Conservation (phyloP, 2,888 invertebrate genomes). For the Lithophane semibrunnea region DNA sequence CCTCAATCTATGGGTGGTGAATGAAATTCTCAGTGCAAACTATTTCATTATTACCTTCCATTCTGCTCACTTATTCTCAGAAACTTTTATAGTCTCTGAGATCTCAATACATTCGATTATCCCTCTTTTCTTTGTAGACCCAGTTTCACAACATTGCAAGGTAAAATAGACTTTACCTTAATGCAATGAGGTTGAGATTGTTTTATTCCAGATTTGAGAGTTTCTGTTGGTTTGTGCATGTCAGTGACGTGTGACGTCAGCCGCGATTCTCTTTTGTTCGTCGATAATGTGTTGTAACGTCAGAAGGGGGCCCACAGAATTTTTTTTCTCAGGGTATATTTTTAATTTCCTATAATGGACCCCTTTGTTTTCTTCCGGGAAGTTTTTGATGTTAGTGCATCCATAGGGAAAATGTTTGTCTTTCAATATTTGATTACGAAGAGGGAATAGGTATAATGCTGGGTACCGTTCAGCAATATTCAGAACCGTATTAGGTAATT, state of each 20-base stretch:
- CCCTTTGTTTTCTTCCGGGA: conserved; percentile 24
- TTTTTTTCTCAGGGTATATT: conserved; percentile 61
- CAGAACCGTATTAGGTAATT: not conserved
- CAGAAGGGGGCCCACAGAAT: conserved; percentile 59
- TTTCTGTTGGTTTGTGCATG: conserved; percentile 65
- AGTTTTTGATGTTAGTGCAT: conserved; percentile 18
- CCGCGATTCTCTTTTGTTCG: conserved; percentile 80
- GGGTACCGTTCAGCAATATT: not conserved
- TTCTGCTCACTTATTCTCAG: not conserved
- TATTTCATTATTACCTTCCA: not conserved
- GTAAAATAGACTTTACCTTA: not conserved
- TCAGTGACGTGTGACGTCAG: conserved; percentile 78
- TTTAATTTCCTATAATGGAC: conserved; percentile 66
- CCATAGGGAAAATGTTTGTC: not conserved
- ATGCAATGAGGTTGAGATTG: conserved; percentile 17
- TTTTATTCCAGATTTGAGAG: not conserved
- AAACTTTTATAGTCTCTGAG: conserved; percentile 19
- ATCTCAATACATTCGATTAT: conserved; percentile 74
- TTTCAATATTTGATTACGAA: not conserved
- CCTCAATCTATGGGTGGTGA: not conserved
- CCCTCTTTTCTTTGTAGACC: conserved; percentile 59
- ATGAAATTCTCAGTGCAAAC: not conserved
- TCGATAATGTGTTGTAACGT: conserved; percentile 77
- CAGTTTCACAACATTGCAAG: not conserved
- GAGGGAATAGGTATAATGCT: not conserved